These are phyloP conservation scores for Shargacucullia verbasci DNA, from an alignment of 2,888 invertebrate species.

Conservation along the genomic window DNA sequence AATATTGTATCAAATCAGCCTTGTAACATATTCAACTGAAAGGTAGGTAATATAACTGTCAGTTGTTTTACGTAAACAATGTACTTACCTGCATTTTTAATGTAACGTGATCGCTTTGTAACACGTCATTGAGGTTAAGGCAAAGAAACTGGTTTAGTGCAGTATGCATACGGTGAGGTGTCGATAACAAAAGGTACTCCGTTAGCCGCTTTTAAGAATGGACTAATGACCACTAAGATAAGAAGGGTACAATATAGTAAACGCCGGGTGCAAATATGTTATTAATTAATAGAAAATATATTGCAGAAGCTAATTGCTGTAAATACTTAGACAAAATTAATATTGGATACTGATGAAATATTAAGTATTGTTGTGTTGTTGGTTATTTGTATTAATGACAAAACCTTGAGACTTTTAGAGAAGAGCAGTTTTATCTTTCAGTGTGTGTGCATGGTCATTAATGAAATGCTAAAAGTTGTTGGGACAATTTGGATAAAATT, in stretches of 20 bases:
- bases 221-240: slow-evolving; percentile 25
- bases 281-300: too few relatives aligned
- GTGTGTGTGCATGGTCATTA: too few relatives aligned
- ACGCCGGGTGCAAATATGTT: too few relatives aligned
- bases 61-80: slow-evolving; percentile 19
- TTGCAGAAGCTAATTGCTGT: too few relatives aligned
- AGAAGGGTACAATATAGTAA: not conserved
- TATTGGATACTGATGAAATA: too few relatives aligned
- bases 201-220: slow-evolving; percentile 27
- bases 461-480: not conserved
- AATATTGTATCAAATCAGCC: too few relatives aligned
- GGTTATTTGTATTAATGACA: too few relatives aligned
- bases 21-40: too few relatives aligned
- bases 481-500: slow-evolving; percentile 27
- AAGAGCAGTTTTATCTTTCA: too few relatives aligned
- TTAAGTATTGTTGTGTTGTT: too few relatives aligned
- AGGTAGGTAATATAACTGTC: slow-evolving; percentile 1
- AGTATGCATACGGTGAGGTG: slow-evolving; percentile 17
- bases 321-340: too few relatives aligned
- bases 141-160: slow-evolving; percentile 46
- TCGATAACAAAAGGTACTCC: slow-evolving; percentile 39
- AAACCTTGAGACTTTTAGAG: too few relatives aligned
- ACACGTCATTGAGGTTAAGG: slow-evolving; percentile 51
- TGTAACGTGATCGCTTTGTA: slow-evolving; percentile 42
- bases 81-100: slow-evolving; percentile 18